Evolutionary conservation across 1,140 invertebrate genomes (phyloP), one percentile per base, ranked within the genome.

Genomic region (Trypoxylus dichotomus): DNA sequence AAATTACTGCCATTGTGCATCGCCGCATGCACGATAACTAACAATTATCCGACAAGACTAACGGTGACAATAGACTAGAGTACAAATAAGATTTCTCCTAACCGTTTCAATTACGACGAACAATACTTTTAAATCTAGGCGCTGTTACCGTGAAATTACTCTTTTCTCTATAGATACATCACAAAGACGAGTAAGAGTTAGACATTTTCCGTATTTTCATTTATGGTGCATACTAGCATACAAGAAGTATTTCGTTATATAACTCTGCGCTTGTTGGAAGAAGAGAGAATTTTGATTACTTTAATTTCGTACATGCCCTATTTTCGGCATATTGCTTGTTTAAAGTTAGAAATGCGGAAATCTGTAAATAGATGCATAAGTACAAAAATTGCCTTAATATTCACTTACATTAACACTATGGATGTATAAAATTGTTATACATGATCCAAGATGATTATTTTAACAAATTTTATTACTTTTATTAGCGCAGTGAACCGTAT

Each of bases 1-100:
- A 47, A 15, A 47, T 47, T 47, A 13, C 6, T 13, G 43, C 43
- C n/a, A 47, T 15, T 47, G 11, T 15, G 1, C 43, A 19, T 47
- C 13, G 43, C 15, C n/a, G 43, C 13, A 47, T 47, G 43, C 43
- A 47, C 15, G 43, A 47, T 47, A 47, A 47, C 13, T 47, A 47
- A 47, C 13, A 15, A 47, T 47, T 47, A 47, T 19, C n/a, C 43
- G n/a, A 47, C 43, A 47, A 37, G 32, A 37, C 5, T 47, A 47
- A 3, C 43, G n/a, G 43, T 24, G 60, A 63, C 60, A 63, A 63
- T 63, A 63, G 7, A 24, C 19, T 63, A 63, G 1, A 19, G 19
- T 63, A 63, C 25, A 63, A 63, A 63, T 21, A 63, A 27, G 60
- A 63, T 63, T 63, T 63, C 60, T 63, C 60, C 21, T 63, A 19